These are phyloP conservation scores for Lobophora halterata DNA, from an alignment of 2,888 invertebrate species.

Conservation along the genomic window DNA sequence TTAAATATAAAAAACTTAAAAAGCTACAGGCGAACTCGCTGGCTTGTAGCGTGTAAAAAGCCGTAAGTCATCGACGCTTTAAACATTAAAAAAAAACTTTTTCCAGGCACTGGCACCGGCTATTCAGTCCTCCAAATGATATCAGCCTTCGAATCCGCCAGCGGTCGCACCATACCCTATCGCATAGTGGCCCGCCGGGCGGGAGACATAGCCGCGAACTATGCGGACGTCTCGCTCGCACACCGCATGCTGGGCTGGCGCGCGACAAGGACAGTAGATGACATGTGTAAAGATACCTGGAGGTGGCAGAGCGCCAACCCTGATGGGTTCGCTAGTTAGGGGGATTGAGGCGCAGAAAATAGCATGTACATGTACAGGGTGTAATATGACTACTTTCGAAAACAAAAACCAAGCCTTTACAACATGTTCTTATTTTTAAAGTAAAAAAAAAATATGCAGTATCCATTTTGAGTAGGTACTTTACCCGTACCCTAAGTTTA, in stretches of 20 bases:
- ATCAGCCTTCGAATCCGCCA: constrained; percentile 88
- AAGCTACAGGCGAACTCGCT: too few species aligned
- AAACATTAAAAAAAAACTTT: too few species aligned
- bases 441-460: too few species aligned
- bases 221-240: constrained; percentile 90
- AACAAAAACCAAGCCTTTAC: too few species aligned
- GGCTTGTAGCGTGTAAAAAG: too few species aligned
- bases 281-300: constrained; percentile 95
- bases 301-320: constrained; percentile 93
- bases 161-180: constrained; percentile 86
- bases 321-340: constrained; percentile 83
- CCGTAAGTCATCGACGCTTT: too few species aligned
- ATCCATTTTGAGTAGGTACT: too few species aligned
- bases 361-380: neutral
- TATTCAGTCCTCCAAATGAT: constrained; percentile 94
- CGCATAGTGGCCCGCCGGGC: constrained; percentile 86
- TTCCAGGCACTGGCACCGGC: constrained; percentile 86
- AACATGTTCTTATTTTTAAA: too few species aligned
- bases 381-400: too few species aligned
- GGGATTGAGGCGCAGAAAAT: too few species aligned
- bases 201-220: constrained; percentile 93
- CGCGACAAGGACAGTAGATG: constrained; percentile 85
- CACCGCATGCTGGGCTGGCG: constrained; percentile 90
- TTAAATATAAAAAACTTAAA: too few species aligned
- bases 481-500: too few species aligned